Conservation (phyloP, 2,113 vertebrate species). For the Prunella himalayana region DNA sequence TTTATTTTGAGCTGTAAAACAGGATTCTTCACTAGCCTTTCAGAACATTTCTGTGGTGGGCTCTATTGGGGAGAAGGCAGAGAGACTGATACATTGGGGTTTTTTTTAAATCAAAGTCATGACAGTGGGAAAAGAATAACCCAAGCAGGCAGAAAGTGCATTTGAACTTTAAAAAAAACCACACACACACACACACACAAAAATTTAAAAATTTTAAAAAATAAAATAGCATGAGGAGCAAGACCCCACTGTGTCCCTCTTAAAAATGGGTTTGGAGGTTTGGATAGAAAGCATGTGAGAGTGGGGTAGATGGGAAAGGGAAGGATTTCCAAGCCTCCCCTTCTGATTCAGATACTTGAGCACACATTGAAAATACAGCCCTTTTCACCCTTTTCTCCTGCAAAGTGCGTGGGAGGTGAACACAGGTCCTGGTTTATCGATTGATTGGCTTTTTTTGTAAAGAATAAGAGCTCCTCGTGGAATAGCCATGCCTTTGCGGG, state of each 20-base stretch:
- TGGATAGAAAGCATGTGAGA: background rate
- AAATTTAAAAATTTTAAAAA: background rate
- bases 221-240: background rate
- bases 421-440: background rate
- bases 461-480: conserved; percentile 37
- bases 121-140: background rate
- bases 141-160: background rate
- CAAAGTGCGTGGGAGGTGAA: background rate
- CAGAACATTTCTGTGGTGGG: background rate
- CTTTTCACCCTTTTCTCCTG: background rate
- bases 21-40: background rate
- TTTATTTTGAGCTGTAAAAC: conserved; percentile 20
- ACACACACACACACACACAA: background rate
- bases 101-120: background rate
- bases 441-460: background rate
- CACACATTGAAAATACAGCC: background rate
- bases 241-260: background rate
- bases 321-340: background rate
- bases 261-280: background rate
- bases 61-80: background rate
- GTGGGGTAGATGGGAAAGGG: background rate
- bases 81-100: background rate
- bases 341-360: background rate
- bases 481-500: conserved; percentile 27
- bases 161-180: background rate